Evolutionary conservation across 2,888 invertebrate genomes (phyloP), one percentile per base, ranked within the genome.

Genomic region (Amiota communis): DNA sequence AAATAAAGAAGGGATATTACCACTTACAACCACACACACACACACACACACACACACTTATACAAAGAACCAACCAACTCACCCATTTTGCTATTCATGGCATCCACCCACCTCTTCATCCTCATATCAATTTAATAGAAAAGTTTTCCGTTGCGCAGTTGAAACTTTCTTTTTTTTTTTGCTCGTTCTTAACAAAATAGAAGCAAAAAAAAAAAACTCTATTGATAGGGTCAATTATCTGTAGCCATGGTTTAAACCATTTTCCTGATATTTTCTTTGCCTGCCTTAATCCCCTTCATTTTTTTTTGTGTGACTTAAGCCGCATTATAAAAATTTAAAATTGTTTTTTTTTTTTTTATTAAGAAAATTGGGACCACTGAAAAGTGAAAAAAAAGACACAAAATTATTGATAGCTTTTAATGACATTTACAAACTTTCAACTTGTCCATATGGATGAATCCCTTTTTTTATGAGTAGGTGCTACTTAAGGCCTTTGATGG

Each of bases 351-450:
- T 51, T 51, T 51, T 51, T n/a, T 8, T 51, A 51, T n/a, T 8
- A 51, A 11, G 53, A 15, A 61, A 8, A 56, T 15, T 56, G 56
- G 15, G 8, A 56, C 3, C 15, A 12, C 20, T 10, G 8, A 61
- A 61, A 61, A 61, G 9, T 61, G 61, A 20, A 61, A 61, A 17
- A 56, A 56, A 56, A 15, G 8, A 36, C 36, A 36, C 36, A 51
- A 81, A 79, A 77, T 84, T 85, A 82, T 82, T 82, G 84, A 82
- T 85, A 79, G 85, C 82, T 84, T 85, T 85, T 83, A 85, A 82
- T 84, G 82, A 82, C 77, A 81, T 84, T 85, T 77, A 74, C 79
- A 74, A 72, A 76, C 17, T 48, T 70, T 67, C 76, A 64, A 59
- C 53, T 51, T n/a, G 53, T n/a, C 53, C 53, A n/a, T n/a, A n/a